Conservation (phyloP, 2,797 vertebrate species). For the Schizopygopsis malacanthus region DNA sequence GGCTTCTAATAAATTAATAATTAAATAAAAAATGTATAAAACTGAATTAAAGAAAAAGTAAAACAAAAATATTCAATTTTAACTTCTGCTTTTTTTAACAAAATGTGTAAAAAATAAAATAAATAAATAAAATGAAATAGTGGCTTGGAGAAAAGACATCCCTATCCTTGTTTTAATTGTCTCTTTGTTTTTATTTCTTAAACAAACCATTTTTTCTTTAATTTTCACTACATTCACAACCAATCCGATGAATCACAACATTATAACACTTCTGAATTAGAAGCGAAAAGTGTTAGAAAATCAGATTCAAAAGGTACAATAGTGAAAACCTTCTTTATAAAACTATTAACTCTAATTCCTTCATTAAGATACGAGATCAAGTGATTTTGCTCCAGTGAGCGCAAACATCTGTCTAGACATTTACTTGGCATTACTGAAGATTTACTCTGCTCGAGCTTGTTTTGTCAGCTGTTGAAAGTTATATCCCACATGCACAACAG, state of each 20-base stretch:
- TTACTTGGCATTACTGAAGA: slow-evolving; percentile 17
- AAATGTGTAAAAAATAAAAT: not conserved
- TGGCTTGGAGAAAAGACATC: not conserved
- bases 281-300: not conserved
- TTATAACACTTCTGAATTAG: not conserved
- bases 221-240: too few relatives aligned
- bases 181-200: not conserved
- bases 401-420: not conserved
- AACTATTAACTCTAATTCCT: not conserved
- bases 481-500: slow-evolving; percentile 11
- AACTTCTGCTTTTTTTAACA: not conserved
- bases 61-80: too few relatives aligned
- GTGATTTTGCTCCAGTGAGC: not conserved
- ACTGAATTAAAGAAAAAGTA: not conserved
- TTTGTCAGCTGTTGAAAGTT: slow-evolving; percentile 25
- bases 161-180: not conserved
- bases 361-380: slow-evolving; percentile 7
- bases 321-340: not conserved
- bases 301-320: not conserved
- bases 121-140: not conserved
- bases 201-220: not conserved
- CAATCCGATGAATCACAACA: not conserved
- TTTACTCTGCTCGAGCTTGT: slow-evolving; percentile 19
- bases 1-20: not conserved
- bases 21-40: not conserved